Percentiles rank a stretch among this genome's conserved stretches.
Conservation (phyloP, 2,888 invertebrate species). For the Atrina japonica region DNA sequence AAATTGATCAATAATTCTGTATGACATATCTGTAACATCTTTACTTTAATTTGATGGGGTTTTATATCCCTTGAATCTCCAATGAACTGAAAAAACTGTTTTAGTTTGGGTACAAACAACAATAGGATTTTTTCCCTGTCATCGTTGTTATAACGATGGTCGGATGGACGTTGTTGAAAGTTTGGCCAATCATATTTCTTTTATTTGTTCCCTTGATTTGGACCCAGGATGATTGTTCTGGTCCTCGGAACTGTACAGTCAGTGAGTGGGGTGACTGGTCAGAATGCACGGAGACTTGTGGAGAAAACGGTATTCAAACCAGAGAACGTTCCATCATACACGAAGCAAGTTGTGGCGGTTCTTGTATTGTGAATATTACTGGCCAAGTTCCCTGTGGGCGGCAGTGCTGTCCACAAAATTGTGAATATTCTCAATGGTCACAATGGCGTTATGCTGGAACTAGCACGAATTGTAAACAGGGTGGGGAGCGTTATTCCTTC, state of each 20-base stretch:
- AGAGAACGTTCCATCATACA: slow-evolving; percentile 46
- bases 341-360: slow-evolving; percentile 53
- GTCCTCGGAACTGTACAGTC: slow-evolving; percentile 53
- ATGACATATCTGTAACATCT: slow-evolving; percentile 13
- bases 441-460: slow-evolving; percentile 46
- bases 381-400: slow-evolving; percentile 53
- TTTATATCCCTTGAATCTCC: too few species aligned
- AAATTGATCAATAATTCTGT: slow-evolving; percentile 1
- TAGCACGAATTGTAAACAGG: slow-evolving; percentile 43
- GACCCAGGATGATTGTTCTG: slow-evolving; percentile 15
- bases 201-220: too few species aligned
- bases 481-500: slow-evolving; percentile 50
- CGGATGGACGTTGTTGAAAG: too few species aligned
- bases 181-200: too few species aligned
- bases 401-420: slow-evolving; percentile 57
- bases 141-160: too few species aligned
- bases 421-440: slow-evolving; percentile 49
- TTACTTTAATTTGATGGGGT: background rate
- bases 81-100: too few species aligned
- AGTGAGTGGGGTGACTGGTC: slow-evolving; percentile 61
- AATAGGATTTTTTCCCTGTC: too few species aligned
- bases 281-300: slow-evolving; percentile 56
- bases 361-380: slow-evolving; percentile 37
- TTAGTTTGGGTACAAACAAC: too few species aligned
- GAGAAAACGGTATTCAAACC: slow-evolving; percentile 46